Evolutionary conservation across 2,888 invertebrate species (phyloP), one percentile per base, ranked within the genome.

Genomic region (Cephus spinipes): DNA sequence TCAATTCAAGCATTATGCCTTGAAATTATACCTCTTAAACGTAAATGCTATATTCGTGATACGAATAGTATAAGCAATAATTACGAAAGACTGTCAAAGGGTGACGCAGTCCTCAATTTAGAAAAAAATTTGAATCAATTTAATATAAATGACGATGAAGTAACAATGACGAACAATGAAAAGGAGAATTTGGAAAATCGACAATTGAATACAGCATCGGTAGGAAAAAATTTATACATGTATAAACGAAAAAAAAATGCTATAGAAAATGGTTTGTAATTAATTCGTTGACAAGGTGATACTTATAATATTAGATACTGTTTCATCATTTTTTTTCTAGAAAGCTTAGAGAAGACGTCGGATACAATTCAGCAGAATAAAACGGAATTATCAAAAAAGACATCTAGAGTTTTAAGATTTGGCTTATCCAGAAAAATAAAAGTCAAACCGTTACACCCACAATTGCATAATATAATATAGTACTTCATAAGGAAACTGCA

Each of bases 1-100:
- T 30, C 30, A n/a, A 32, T 74, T 32, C 74, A 74, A 34, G 74
- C 74, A 30, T 34, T 74, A 33, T 74, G 36, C 74, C 74, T 74
- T 34, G 74, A 74, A 34, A 35, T 74, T 74, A 23, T 15, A 6
- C 35, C 36, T 32, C 12, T 9, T 32, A 74, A 35, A 74, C 31
- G 33, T 33, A 74, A 74, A 35, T 9, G 31, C 23, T 23, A 55
- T 55, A 55, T 23, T 55, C 9, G 6, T 6, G 55, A 55, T 55
- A 55, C 55, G 23, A 55, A 15, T 55, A 55, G 23, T 2, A 23
- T 55, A 55, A 55, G 23, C 9, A 23, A 55, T 55, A 55, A 55
- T 9, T 23, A 2, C 23, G 23, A 55, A 2, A 55, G 55, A 23
- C 23, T 23, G 23, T 55, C 9, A 55, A 23, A 55, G 55, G 55